phyloP scores from a whole-genome alignment of 2,113 vertebrate genomes.

The Atherinomorus stipes region DNA sequence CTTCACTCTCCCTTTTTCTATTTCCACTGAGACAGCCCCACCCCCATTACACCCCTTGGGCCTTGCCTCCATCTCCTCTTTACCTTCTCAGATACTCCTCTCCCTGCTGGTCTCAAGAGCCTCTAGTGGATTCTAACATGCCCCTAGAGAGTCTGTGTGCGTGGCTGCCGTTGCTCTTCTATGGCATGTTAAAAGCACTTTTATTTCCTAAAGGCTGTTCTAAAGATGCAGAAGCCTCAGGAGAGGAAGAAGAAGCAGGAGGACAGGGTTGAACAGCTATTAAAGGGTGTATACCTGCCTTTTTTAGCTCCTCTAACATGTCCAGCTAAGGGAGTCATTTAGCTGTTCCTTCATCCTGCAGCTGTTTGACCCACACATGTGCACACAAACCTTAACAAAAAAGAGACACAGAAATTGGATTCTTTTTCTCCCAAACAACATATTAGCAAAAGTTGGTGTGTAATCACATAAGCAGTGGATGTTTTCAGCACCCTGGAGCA shows the following conservation, averaged over 20 bases:
- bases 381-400: conserved; percentile 33
- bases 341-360: conserved; percentile 50
- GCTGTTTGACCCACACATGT: conserved; percentile 60
- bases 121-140: conserved; percentile 68
- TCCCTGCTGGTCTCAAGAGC: conserved; percentile 60
- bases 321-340: conserved; percentile 48
- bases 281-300: conserved; percentile 50
- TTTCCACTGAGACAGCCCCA: conserved; percentile 50
- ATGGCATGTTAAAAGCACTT: conserved; percentile 71
- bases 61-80: conserved; percentile 52
- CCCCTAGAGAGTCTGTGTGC: conserved; percentile 63
- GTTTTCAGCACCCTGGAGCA: conserved; percentile 76
- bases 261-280: conserved; percentile 53
- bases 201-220: conserved; percentile 71
- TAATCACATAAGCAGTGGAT: conserved; percentile 74
- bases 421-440: conserved; percentile 48
- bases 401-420: conserved; percentile 37
- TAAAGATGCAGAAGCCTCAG: conserved; percentile 63
- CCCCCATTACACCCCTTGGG: conserved; percentile 55
- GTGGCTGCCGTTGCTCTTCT: conserved; percentile 52
- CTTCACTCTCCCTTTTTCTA: conserved; percentile 38
- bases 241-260: conserved; percentile 63
- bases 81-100: conserved; percentile 55
- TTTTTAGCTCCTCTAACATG: conserved; percentile 38
- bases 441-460: conserved; percentile 63